phyloP scores from a whole-genome alignment of 2,888 invertebrate species.

The Lochmaea capreae region DNA sequence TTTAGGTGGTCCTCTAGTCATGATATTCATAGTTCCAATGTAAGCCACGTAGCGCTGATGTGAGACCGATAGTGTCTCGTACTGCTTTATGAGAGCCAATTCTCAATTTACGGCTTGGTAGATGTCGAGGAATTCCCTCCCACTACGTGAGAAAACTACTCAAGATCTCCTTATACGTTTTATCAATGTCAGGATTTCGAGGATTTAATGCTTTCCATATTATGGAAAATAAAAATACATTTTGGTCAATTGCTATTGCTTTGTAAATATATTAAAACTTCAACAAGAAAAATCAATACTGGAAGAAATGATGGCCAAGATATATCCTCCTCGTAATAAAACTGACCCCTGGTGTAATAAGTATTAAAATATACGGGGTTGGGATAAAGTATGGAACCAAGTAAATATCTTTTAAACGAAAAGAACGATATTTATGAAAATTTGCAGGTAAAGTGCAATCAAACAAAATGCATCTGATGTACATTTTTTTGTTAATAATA shows the following conservation, averaged over 20 bases:
- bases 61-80: conserved; percentile 64
- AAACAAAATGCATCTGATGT: too few relatives aligned
- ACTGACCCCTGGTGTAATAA: too few relatives aligned
- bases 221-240: conserved; percentile 24
- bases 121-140: conserved; percentile 55
- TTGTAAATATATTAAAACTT: too few relatives aligned
- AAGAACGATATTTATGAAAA: too few relatives aligned
- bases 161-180: conserved; percentile 57
- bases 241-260: not conserved
- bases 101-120: conserved; percentile 62
- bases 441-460: too few relatives aligned
- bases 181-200: conserved; percentile 63
- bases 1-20: conserved; percentile 42
- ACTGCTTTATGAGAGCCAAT: conserved; percentile 63
- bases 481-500: too few relatives aligned
- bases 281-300: too few relatives aligned
- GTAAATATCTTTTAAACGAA: too few relatives aligned
- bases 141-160: conserved; percentile 62
- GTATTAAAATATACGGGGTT: too few relatives aligned
- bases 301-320: too few relatives aligned
- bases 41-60: conserved; percentile 64
- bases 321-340: too few relatives aligned
- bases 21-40: conserved; percentile 62
- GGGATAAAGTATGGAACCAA: too few relatives aligned
- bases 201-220: conserved; percentile 39